Base-by-base conservation (phyloP, 2,888 invertebrate genomes). In the Yponomeuta evonymella region DNA sequence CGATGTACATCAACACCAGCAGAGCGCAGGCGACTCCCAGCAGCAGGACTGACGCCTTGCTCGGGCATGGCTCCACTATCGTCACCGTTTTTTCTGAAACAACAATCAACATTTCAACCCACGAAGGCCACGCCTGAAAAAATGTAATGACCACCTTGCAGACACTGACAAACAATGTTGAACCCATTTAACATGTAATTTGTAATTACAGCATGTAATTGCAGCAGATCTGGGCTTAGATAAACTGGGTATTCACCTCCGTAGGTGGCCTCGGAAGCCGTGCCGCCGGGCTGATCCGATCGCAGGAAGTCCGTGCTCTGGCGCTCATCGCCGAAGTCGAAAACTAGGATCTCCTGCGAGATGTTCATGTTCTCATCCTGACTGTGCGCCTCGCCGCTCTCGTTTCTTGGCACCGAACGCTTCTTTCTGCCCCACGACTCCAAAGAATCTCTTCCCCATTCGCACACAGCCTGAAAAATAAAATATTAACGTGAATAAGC, bases 381-480 rank as follows among this genome's bases (percentile, higher is more conserved):
- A 71, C 91, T 93, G 74, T 95, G 94, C 51, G 93, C 93, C 73
- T 94, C 94, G 48, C 92, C 93, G 77, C 94, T 95, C 79, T 95
- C 95, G 79, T 91, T 88, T 74, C 79, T 82, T 8, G 87, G 82
- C 82, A 93, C 75, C 76, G 96, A 96, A 94, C 97, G 96, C 88
- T 95, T 96, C 90, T 95, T 96, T 86, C 97, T 96, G 83, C 98
- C 98, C 95, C 97, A 97, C 1, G 98, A 98, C 84, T 97, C 97
- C 72, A 97, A 94, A 9, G 97, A 96, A 82, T 98, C 97, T 82
- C 96, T 94, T 76, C 97, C 97, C 95, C 96, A 97, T 92, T 97
- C 97, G 84, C 97, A 97, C 70, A 97, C 96, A 75, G 97, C 97
- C 96, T 96, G 81, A 69, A 89, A 85, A 71, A 33, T 10, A 66